Conservation (phyloP, 2,797 vertebrate species). For the Meda fulgida region DNA sequence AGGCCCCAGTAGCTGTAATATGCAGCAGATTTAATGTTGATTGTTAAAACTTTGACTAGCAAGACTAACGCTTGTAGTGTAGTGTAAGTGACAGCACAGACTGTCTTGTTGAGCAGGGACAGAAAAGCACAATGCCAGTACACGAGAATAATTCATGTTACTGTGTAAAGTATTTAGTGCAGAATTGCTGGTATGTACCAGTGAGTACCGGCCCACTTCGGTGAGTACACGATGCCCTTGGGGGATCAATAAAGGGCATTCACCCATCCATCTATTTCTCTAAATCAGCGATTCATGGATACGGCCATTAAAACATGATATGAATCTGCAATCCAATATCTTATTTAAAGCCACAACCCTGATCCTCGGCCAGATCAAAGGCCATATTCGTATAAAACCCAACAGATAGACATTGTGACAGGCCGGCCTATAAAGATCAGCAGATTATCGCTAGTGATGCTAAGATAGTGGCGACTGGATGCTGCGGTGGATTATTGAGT, state of each 20-base stretch:
- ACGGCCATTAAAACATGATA: conserved; percentile 28
- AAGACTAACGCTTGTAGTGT: not conserved
- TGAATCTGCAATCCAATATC: conserved; percentile 27
- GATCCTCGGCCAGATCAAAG: conserved; percentile 35
- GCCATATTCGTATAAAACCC: conserved; percentile 28
- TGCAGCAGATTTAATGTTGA: not conserved
- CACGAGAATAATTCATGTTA: not conserved
- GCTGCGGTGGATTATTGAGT: conserved; percentile 48
- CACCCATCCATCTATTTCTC: conserved; percentile 11
- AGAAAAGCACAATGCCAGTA: not conserved
- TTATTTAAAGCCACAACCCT: conserved; percentile 38
- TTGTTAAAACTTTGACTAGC: not conserved
- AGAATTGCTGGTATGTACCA: not conserved
- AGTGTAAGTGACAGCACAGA: not conserved
- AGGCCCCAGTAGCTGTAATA: not conserved
- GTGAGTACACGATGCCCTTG: not conserved
- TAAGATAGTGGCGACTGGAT: conserved; percentile 38
- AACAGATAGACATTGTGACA: conserved; percentile 28
- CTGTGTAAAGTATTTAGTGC: not conserved
- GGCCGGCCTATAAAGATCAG: conserved; percentile 35
- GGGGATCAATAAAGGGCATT: conserved; percentile 14
- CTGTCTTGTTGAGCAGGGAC: not conserved
- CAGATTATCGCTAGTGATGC: conserved; percentile 47
- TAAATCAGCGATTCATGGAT: conserved; percentile 16
- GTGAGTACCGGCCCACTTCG: not conserved